These are phyloP conservation scores for Meandrina meandrites DNA, from an alignment of 92 coral and sea anemone species.

Conservation along the genomic window DNA sequence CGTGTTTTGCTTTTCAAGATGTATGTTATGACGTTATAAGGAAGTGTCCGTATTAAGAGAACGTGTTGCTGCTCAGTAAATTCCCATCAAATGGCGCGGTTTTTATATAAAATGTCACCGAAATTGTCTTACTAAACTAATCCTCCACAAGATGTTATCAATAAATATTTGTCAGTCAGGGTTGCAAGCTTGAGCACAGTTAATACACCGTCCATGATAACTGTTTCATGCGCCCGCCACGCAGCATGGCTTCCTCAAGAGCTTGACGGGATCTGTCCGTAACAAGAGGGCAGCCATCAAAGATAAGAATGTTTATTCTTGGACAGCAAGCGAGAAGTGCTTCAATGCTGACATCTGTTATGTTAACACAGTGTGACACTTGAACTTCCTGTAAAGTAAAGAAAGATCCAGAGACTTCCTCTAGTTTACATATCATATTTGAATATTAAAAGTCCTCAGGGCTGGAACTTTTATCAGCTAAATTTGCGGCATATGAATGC, in stretches of 20 bases:
- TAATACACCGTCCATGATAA: slow-evolving; percentile 94
- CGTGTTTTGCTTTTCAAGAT: no score
- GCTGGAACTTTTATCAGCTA: no score
- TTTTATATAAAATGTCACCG: neutral
- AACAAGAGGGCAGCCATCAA: slow-evolving; percentile 87
- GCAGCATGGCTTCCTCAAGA: slow-evolving; percentile 68
- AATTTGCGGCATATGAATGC: no score
- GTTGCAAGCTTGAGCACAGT: neutral
- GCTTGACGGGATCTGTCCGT: slow-evolving; percentile 93
- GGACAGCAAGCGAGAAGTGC: slow-evolving; percentile 78
- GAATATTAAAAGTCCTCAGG: neutral
- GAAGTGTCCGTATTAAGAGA: neutral
- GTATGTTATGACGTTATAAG: no score
- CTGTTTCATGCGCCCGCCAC: slow-evolving; percentile 74
- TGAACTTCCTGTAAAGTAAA: slow-evolving; percentile 76
- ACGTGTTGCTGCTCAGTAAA: neutral
- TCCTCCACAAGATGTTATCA: neutral
- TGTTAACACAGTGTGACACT: slow-evolving; percentile 75
- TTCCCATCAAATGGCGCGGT: neutral
- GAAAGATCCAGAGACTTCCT: neutral
- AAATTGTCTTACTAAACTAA: neutral
- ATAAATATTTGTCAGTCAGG: neutral
- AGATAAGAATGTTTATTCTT: slow-evolving; percentile 76
- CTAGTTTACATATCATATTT: neutral
- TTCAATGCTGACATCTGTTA: slow-evolving; percentile 76